A percentile compares a stretch with the other conserved stretches of the same genome.
Evolutionary conservation across 2,797 vertebrate genomes (phyloP).

Genomic region (Dromococcyx pavoninus): DNA sequence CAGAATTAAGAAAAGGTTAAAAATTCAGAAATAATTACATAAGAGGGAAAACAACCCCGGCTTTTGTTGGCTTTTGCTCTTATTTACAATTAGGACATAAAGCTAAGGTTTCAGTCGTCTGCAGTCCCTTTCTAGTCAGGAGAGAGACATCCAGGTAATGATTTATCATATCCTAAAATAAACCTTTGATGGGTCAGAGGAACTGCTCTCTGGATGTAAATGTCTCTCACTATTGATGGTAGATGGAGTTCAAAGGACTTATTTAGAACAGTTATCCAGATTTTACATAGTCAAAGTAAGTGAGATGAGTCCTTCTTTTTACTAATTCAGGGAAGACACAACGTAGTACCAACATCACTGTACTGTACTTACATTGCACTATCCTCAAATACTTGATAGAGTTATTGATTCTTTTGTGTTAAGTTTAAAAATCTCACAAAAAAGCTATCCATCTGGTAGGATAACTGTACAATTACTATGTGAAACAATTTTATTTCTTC

Average conservation of each 20-base stretch:
- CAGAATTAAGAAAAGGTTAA: background rate
- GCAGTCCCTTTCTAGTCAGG: background rate
- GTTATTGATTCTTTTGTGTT: background rate
- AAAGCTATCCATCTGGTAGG: background rate
- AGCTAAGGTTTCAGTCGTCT: background rate
- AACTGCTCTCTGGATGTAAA: background rate
- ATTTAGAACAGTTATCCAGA: background rate
- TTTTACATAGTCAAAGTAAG: background rate
- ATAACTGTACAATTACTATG: background rate
- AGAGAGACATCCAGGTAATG: background rate
- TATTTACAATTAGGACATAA: background rate
- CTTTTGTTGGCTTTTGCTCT: background rate
- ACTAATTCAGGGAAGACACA: background rate
- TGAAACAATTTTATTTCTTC: background rate
- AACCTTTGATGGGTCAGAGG: background rate
- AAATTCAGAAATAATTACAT: background rate
- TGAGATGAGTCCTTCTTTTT: too few species aligned
- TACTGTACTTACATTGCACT: background rate
- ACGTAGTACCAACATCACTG: background rate
- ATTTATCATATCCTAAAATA: background rate
- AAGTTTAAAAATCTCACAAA: background rate
- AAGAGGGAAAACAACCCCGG: background rate
- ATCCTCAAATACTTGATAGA: background rate
- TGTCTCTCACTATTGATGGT: background rate
- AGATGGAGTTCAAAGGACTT: background rate